These are phyloP conservation scores for Rhineura floridana DNA, from an alignment of 2,113 vertebrate genomes.

Conservation along the genomic window DNA sequence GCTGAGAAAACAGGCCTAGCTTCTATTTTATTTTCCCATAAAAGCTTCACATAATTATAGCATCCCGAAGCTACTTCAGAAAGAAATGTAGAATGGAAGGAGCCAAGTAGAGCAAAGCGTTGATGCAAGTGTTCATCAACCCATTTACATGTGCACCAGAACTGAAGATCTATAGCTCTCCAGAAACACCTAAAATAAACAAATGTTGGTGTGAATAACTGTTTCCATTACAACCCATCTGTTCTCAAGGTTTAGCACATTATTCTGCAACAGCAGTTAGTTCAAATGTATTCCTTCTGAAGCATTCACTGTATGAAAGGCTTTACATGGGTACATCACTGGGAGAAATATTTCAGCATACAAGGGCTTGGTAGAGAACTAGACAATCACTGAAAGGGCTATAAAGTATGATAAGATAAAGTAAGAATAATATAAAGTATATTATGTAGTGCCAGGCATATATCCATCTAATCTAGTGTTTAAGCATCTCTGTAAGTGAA, in stretches of 20 bases:
- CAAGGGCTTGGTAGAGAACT: background rate
- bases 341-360: background rate
- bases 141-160: slow-evolving; percentile 19
- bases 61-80: slow-evolving; percentile 18
- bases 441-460: background rate
- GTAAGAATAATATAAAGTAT: too few relatives aligned
- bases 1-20: slow-evolving; percentile 36
- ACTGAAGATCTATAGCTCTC: slow-evolving; percentile 37
- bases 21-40: slow-evolving; percentile 35
- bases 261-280: background rate
- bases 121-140: background rate
- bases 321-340: background rate
- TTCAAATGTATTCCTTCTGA: slow-evolving; percentile 14
- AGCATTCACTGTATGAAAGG: background rate
- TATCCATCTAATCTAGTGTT: too few relatives aligned
- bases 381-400: background rate
- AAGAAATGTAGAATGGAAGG: slow-evolving; percentile 23
- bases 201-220: slow-evolving; percentile 27
- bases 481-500: background rate
- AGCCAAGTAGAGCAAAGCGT: slow-evolving; percentile 42
- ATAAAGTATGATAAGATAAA: too few relatives aligned
- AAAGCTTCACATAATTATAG: slow-evolving; percentile 35
- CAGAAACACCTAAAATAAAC: slow-evolving; percentile 39
- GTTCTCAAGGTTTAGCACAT: slow-evolving; percentile 35
- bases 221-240: slow-evolving; percentile 25